Evolutionary conservation across 2,888 invertebrate species (phyloP).

Genomic region (Pogonocherus hispidulus): DNA sequence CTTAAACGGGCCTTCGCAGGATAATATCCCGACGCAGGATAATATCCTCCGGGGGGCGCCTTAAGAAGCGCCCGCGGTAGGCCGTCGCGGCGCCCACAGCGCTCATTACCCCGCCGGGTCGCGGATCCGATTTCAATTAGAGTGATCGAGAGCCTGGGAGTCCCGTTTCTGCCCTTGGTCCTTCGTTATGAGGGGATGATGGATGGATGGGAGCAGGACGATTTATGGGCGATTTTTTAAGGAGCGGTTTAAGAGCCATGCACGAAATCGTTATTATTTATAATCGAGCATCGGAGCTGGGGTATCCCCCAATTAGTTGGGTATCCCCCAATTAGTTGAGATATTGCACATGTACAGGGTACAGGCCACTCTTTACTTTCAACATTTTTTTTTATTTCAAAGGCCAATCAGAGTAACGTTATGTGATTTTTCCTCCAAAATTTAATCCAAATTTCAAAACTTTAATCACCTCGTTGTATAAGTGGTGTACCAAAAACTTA

Average conservation of each 20-base stretch:
- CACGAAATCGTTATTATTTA: no score
- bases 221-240: not conserved
- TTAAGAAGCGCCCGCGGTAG: slow-evolving; percentile 57
- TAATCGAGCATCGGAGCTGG: no score
- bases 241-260: not conserved
- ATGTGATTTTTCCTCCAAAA: no score
- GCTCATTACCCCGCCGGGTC: slow-evolving; percentile 62
- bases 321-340: no score
- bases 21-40: slow-evolving; percentile 55
- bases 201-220: slow-evolving; percentile 52
- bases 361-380: no score
- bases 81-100: slow-evolving; percentile 56
- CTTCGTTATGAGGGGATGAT: slow-evolving; percentile 65
- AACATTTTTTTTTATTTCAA: no score
- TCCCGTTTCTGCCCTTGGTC: slow-evolving; percentile 65
- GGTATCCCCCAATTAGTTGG: no score
- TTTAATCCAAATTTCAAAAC: no score
- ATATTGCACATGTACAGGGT: no score
- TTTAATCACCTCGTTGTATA: no score
- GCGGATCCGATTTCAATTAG: slow-evolving; percentile 68
- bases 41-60: slow-evolving; percentile 64
- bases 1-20: slow-evolving; percentile 55
- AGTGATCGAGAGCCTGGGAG: slow-evolving; percentile 66
- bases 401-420: no score
- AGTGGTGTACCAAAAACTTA: no score